These are phyloP conservation scores for Atopsyche davidsoni DNA, from an alignment of 1,140 invertebrate genomes.

Conservation along the genomic window DNA sequence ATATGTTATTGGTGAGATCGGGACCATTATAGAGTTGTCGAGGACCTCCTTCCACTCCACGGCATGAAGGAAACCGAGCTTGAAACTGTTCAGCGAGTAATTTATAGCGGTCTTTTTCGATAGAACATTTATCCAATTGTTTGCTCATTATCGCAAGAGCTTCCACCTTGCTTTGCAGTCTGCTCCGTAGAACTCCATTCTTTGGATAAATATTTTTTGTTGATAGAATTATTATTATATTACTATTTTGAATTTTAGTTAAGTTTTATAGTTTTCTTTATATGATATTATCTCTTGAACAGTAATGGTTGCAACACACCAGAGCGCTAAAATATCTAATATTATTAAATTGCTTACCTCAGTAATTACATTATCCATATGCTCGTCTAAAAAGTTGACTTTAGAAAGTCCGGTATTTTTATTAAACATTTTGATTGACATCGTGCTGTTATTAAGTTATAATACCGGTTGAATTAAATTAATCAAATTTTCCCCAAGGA, in stretches of 20 bases:
- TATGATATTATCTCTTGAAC: too few species aligned
- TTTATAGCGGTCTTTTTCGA: constrained; percentile 75
- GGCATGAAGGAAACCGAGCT: constrained; percentile 48
- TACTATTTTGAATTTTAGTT: too few species aligned
- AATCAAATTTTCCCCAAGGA: too few species aligned
- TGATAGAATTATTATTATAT: too few species aligned
- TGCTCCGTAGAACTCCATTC: constrained; percentile 58
- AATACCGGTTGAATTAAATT: too few species aligned
- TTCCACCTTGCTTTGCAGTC: constrained; percentile 75
- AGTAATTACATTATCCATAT: constrained; percentile 27
- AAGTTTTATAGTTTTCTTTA: too few species aligned
- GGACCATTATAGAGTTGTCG: constrained; percentile 33
- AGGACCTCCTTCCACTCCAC: constrained; percentile 26
- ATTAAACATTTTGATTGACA: constrained; percentile 24
- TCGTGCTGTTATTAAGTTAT: too few species aligned
- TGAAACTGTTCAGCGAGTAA: constrained; percentile 74
- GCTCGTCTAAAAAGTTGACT: constrained; percentile 29
- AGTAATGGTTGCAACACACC: too few species aligned
- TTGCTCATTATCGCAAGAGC: constrained; percentile 68
- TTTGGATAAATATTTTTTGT: constrained; percentile 28
- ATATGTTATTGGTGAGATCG: constrained; percentile 37
- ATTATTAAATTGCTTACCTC: constrained; percentile 24
- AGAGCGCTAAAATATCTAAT: too few species aligned
- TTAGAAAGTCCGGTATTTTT: constrained; percentile 19
- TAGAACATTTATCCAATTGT: constrained; percentile 71